These are phyloP conservation scores for Malurus melanocephalus DNA, from an alignment of 2,113 vertebrate species.

Conservation along the genomic window DNA sequence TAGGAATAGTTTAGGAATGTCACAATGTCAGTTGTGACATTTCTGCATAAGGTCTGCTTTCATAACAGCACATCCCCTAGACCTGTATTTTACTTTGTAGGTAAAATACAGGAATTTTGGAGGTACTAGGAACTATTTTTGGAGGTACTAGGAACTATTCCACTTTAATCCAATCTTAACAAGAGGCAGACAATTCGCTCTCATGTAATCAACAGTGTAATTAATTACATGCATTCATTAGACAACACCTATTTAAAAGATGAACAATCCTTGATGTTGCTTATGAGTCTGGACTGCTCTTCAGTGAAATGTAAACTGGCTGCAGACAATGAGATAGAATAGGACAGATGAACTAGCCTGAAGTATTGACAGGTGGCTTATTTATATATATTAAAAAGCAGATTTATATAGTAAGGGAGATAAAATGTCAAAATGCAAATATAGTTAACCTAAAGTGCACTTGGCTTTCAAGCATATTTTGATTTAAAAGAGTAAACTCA, in stretches of 20 bases:
- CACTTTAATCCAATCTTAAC: not conserved
- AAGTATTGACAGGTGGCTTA: not conserved
- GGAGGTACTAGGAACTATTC: not conserved
- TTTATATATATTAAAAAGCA: not conserved
- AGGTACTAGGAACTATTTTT: not conserved
- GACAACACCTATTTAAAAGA: not conserved
- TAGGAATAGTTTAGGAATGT: not conserved
- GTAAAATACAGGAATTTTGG: too few species aligned
- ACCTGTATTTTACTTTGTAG: not conserved
- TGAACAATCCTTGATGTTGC: not conserved
- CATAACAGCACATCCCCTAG: not conserved
- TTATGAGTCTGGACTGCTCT: not conserved
- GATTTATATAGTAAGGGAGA: not conserved
- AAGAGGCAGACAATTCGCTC: not conserved
- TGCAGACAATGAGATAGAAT: not conserved
- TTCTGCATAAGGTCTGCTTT: not conserved
- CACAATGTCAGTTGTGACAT: not conserved
- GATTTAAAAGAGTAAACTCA: not conserved
- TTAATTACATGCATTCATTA: not conserved
- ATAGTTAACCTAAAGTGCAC: not conserved
- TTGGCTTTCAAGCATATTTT: not conserved
- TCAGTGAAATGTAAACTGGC: not conserved
- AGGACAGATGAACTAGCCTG: not conserved
- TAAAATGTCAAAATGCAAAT: not conserved
- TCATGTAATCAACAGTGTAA: not conserved